A percentile compares a stretch with the other conserved stretches of the same genome.
phyloP scores from a whole-genome alignment of 2,888 invertebrate species.

The Bellardia bayeri region DNA sequence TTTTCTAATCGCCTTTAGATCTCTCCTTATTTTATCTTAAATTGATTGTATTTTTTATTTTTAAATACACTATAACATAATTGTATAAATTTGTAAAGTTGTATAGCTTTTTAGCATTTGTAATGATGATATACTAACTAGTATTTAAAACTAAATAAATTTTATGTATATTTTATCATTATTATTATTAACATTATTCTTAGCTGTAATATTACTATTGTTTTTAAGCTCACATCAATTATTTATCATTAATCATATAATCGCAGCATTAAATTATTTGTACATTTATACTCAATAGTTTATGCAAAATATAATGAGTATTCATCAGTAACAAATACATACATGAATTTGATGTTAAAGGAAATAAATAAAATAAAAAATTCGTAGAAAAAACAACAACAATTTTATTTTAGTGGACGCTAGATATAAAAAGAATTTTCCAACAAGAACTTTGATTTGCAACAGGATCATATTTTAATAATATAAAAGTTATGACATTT shows the following conservation, averaged over 20 bases:
- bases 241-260: conserved; percentile 10
- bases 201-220: conserved; percentile 27
- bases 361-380: conserved; percentile 15
- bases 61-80: conserved; percentile 7
- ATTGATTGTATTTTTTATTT: conserved; percentile 27
- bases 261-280: conserved; percentile 35
- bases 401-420: background rate
- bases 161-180: conserved; percentile 49
- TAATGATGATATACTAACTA: conserved; percentile 28
- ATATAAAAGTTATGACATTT: too few relatives aligned
- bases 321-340: background rate
- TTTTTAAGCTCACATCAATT: conserved; percentile 46
- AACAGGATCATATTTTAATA: too few relatives aligned
- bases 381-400: background rate
- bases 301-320: conserved; percentile 40
- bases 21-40: background rate
- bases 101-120: conserved; percentile 61
- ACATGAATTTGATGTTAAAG: conserved; percentile 30
- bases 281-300: conserved; percentile 32
- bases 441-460: too few relatives aligned
- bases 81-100: conserved; percentile 56
- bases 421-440: too few relatives aligned
- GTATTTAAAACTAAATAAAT: conserved; percentile 47
- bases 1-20: background rate
- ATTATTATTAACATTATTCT: conserved; percentile 17